These are phyloP conservation scores for Tinea semifulvella DNA, from an alignment of 2,888 invertebrate genomes.

Conservation along the genomic window DNA sequence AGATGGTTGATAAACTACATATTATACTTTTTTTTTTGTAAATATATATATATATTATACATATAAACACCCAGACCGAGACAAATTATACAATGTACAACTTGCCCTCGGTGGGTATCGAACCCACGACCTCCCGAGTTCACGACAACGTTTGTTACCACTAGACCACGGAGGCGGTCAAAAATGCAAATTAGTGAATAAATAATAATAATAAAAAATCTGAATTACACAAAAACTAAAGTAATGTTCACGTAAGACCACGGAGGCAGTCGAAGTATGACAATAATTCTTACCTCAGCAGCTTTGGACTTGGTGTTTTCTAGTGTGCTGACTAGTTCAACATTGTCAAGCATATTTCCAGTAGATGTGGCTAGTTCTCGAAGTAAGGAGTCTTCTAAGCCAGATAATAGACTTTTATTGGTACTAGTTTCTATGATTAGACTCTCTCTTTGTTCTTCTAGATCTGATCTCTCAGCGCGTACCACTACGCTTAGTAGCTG, in stretches of 20 bases:
- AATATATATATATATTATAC: no score
- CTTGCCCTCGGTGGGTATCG: no score
- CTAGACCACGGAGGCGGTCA: no score
- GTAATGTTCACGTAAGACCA: not conserved
- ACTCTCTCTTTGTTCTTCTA: slow-evolving; percentile 86
- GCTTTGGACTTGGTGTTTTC: slow-evolving; percentile 92
- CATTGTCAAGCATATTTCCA: slow-evolving; percentile 93
- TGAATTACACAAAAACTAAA: no score
- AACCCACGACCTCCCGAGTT: no score
- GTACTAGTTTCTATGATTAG: slow-evolving; percentile 86
- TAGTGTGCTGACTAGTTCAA: slow-evolving; percentile 83
- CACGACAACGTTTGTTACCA: no score
- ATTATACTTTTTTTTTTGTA: no score
- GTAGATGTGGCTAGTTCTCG: slow-evolving; percentile 85
- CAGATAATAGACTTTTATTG: slow-evolving; percentile 84
- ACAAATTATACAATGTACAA: no score
- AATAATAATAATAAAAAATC: no score
- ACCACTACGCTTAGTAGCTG: slow-evolving; percentile 91
- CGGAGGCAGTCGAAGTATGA: not conserved
- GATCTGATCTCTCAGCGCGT: slow-evolving; percentile 83
- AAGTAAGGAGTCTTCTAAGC: slow-evolving; percentile 86
- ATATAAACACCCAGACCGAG: no score
- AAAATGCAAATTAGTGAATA: no score
- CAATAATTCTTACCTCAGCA: slow-evolving; percentile 70
- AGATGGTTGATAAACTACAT: no score